A percentile compares a stretch with the other conserved stretches of the same genome.
Evolutionary conservation across 1,140 invertebrate species (phyloP).

Genomic region (Lepidurus arcticus): DNA sequence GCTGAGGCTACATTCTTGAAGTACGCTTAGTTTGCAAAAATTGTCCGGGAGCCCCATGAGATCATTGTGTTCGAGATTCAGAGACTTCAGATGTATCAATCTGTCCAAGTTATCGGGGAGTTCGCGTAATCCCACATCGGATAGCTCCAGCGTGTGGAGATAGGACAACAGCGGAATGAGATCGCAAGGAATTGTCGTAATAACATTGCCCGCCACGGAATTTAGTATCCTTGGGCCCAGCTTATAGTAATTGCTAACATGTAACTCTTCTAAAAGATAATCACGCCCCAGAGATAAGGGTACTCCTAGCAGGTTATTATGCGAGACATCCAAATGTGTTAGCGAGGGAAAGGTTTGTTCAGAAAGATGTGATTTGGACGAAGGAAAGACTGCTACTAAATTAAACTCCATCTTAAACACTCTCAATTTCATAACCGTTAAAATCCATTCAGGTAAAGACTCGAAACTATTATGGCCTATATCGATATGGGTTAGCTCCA

Average conservation of each 20-base stretch:
- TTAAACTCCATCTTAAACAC: neutral
- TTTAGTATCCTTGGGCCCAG: neutral
- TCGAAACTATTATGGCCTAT: neutral
- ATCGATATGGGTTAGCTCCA: neutral
- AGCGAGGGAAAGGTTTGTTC: neutral
- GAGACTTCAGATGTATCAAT: neutral
- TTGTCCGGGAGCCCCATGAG: neutral
- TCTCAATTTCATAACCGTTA: neutral
- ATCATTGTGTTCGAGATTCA: neutral
- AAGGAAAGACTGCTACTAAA: neutral
- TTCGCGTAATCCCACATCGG: neutral
- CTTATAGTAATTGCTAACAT: neutral
- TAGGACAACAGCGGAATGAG: neutral
- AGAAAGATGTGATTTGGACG: neutral
- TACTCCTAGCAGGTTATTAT: neutral
- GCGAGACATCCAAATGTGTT: neutral
- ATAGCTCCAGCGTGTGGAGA: constrained; percentile 3
- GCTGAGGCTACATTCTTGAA: neutral
- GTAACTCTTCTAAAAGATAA: neutral
- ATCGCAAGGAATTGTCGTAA: neutral
- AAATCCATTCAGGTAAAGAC: neutral
- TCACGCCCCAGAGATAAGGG: neutral
- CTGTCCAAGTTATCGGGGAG: neutral
- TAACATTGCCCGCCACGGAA: neutral
- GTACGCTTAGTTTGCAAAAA: neutral